Evolutionary conservation across 2,113 vertebrate genomes (phyloP).

Genomic region (Paradoxurus hermaphroditus): DNA sequence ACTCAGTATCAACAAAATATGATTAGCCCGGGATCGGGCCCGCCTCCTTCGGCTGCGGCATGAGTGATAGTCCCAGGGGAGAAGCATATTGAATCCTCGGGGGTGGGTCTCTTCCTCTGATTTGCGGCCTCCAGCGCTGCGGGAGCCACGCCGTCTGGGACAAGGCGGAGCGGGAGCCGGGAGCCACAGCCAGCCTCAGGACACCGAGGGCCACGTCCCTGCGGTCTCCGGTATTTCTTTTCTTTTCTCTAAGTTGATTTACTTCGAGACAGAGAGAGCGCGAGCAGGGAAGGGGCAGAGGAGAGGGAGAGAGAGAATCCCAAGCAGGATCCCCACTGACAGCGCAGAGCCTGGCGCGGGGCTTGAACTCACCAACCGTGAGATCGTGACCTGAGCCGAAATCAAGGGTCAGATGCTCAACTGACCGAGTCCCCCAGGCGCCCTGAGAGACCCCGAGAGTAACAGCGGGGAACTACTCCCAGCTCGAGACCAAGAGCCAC

Average conservation of each 20-base stretch:
- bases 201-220: fast-evolving
- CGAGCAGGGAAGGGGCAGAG: too few relatives aligned
- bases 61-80: not conserved
- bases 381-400: too few relatives aligned
- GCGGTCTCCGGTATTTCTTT: not conserved
- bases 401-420: too few relatives aligned
- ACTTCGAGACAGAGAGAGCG: too few relatives aligned
- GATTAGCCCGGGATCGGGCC: fast-evolving
- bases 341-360: too few relatives aligned
- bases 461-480: not conserved
- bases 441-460: not conserved
- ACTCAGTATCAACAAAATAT: not conserved
- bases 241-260: too few relatives aligned
- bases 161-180: not conserved
- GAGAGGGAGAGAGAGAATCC: too few relatives aligned
- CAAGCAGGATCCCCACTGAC: too few relatives aligned
- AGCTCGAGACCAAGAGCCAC: not conserved
- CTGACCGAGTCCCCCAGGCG: too few relatives aligned
- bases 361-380: too few relatives aligned
- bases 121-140: not conserved
- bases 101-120: not conserved
- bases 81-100: too few relatives aligned
- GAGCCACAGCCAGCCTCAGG: not conserved
- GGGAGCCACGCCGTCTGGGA: not conserved
- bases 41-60: not conserved